Evolutionary conservation across 1,140 invertebrate species (phyloP).

Genomic region (Neodiprion pinetum): DNA sequence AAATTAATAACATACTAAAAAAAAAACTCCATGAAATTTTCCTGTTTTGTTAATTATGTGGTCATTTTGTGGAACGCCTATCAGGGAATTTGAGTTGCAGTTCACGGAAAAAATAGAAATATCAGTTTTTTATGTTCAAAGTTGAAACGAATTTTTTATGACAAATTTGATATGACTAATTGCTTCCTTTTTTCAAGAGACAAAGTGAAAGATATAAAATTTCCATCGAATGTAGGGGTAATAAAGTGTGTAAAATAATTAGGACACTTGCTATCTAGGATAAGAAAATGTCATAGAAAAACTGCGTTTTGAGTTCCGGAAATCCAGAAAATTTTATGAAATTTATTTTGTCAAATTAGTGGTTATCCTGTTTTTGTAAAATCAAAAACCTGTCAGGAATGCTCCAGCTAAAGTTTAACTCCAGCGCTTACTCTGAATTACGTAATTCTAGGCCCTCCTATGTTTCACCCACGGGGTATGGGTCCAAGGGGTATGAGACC

Average conservation of each 20-base stretch:
- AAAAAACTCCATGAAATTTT: conserved; percentile 3
- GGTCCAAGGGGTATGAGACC: conserved; percentile 57
- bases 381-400: too few relatives aligned
- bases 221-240: too few relatives aligned
- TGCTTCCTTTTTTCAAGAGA: too few relatives aligned
- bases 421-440: neutral
- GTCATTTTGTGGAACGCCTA: neutral
- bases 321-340: too few relatives aligned
- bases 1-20: neutral
- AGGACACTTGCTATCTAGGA: too few relatives aligned
- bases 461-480: conserved; percentile 63
- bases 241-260: too few relatives aligned
- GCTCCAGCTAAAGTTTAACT: neutral
- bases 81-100: neutral
- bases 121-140: neutral
- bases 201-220: too few relatives aligned
- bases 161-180: too few relatives aligned
- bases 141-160: neutral
- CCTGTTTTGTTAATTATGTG: conserved; percentile 10
- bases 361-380: too few relatives aligned
- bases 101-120: neutral
- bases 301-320: too few relatives aligned
- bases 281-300: too few relatives aligned
- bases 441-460: conserved; percentile 53
- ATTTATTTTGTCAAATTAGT: too few relatives aligned